Evolutionary conservation across 2,797 vertebrate species (phyloP).

Genomic region (Numenius phaeopus): DNA sequence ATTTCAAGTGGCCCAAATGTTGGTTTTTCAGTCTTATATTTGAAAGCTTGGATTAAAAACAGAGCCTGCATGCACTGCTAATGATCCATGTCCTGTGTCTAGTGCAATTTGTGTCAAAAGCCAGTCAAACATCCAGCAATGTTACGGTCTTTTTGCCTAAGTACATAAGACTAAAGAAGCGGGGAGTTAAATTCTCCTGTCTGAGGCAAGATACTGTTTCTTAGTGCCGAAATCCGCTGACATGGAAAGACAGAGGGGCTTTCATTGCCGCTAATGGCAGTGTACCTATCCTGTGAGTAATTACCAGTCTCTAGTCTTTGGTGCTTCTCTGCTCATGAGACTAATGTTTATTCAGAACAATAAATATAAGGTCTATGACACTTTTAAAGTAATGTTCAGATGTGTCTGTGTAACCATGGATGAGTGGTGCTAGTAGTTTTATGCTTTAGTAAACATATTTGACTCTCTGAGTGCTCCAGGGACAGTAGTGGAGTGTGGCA

Average conservation of each 20-base stretch:
- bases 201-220: constrained; percentile 23
- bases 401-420: constrained; percentile 68
- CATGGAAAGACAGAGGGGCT: constrained; percentile 58
- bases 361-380: constrained; percentile 79
- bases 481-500: constrained; percentile 48
- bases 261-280: constrained; percentile 74
- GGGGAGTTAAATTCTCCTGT: constrained; percentile 53
- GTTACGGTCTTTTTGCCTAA: constrained; percentile 2
- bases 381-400: constrained; percentile 73
- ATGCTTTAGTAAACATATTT: constrained; percentile 76
- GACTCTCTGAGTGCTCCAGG: constrained; percentile 58
- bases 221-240: constrained; percentile 31
- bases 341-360: constrained; percentile 78
- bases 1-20: background rate
- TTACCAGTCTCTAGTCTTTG: constrained; percentile 50
- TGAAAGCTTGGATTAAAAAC: background rate
- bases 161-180: background rate
- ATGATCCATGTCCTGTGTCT: background rate
- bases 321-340: constrained; percentile 66
- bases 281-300: constrained; percentile 69
- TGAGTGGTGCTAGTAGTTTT: constrained; percentile 66
- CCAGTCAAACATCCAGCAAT: constrained; percentile 6
- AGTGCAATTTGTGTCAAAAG: constrained; percentile 35
- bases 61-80: background rate
- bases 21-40: background rate